Evolutionary conservation across 2,888 invertebrate species (phyloP).

Genomic region (Cecidostiba fungosa): DNA sequence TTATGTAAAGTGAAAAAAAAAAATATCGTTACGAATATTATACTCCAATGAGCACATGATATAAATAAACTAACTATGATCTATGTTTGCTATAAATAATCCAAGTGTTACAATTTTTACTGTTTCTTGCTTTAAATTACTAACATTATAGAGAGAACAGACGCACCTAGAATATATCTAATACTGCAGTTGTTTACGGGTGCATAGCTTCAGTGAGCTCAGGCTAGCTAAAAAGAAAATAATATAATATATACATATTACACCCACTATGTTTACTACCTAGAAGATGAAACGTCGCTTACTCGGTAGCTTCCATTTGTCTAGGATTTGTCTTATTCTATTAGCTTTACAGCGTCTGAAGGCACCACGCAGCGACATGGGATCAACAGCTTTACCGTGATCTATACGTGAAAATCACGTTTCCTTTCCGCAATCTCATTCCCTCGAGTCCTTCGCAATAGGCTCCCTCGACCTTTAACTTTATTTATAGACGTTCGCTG

Average conservation of each 20-base stretch:
- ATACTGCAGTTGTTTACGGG: too few relatives aligned
- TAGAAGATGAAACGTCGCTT: neutral
- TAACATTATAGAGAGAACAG: too few relatives aligned
- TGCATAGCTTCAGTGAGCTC: too few relatives aligned
- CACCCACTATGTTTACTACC: neutral
- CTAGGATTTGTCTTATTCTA: slow-evolving; percentile 17
- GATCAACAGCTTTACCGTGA: slow-evolving; percentile 58
- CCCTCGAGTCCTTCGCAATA: slow-evolving; percentile 34
- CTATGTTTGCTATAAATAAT: neutral
- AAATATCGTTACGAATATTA: neutral
- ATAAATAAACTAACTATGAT: neutral
- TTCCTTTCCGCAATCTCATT: slow-evolving; percentile 45
- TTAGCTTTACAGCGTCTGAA: neutral
- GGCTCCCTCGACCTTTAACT: slow-evolving; percentile 17
- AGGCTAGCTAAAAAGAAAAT: too few relatives aligned
- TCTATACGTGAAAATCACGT: slow-evolving; percentile 32
- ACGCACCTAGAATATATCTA: too few relatives aligned
- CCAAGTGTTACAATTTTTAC: neutral
- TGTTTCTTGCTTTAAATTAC: too few relatives aligned
- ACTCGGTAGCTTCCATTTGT: neutral
- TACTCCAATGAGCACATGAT: neutral
- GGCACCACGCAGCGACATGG: neutral
- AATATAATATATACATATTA: too few relatives aligned
- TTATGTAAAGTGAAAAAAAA: neutral
- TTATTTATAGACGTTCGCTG: slow-evolving; percentile 52